These are phyloP conservation scores for Melangyna quadrimaculata DNA, from an alignment of 2,888 invertebrate genomes.

Conservation along the genomic window DNA sequence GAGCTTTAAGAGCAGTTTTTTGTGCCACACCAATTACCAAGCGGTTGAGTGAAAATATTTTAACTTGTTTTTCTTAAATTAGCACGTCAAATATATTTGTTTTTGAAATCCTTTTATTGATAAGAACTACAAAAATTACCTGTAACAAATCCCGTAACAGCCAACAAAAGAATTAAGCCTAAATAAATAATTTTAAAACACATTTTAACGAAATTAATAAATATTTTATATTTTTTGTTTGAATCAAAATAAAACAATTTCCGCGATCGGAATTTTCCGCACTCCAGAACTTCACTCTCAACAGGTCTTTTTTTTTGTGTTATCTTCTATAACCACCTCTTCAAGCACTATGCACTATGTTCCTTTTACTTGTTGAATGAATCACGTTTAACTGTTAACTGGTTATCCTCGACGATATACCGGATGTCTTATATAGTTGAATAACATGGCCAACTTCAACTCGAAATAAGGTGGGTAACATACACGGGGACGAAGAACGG, in stretches of 20 bases:
- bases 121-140: constrained; percentile 28
- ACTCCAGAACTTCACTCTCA: constrained; percentile 15
- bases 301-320: constrained; percentile 23
- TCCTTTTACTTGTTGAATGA: constrained; percentile 67
- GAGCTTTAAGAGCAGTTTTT: no score
- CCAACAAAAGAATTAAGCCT: constrained; percentile 30
- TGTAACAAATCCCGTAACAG: constrained; percentile 47
- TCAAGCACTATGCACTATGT: constrained; percentile 30
- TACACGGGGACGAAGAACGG: constrained; percentile 16
- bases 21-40: no score
- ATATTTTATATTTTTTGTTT: not conserved
- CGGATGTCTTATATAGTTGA: constrained; percentile 63
- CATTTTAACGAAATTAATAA: constrained; percentile 32
- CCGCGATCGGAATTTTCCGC: constrained; percentile 21
- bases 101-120: not conserved
- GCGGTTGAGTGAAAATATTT: no score
- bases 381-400: constrained; percentile 68
- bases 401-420: constrained; percentile 61
- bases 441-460: constrained; percentile 14
- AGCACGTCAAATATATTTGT: no score
- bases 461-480: constrained; percentile 34
- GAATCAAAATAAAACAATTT: constrained; percentile 5
- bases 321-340: constrained; percentile 14
- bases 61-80: no score
- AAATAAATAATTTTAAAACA: constrained; percentile 52